Percentiles rank a stretch among this genome's conserved stretches.
phyloP scores from a whole-genome alignment of 2,888 invertebrate genomes.

The Callinectes sapidus region DNA sequence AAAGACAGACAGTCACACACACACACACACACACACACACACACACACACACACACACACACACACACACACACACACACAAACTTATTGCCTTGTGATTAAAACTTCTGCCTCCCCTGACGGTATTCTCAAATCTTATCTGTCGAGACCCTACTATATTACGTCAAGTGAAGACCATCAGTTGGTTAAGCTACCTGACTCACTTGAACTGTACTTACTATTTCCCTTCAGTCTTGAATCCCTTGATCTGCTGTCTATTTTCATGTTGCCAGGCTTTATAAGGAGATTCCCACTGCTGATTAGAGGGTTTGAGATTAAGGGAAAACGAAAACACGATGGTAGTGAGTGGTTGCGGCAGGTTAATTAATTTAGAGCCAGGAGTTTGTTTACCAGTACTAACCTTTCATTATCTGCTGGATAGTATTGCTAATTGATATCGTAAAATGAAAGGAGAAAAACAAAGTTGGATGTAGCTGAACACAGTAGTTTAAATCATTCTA shows the following conservation, averaged over 20 bases:
- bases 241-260: too few species aligned
- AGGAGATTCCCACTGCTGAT: too few species aligned
- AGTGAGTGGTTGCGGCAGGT: too few species aligned
- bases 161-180: too few species aligned
- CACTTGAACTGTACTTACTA: too few species aligned
- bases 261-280: too few species aligned
- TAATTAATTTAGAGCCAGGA: too few species aligned
- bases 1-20: not conserved
- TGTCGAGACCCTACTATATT: not conserved
- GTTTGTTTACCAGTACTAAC: not conserved
- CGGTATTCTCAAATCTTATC: not conserved
- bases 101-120: not conserved
- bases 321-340: too few species aligned
- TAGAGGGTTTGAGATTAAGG: too few species aligned
- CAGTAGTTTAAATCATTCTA: not conserved
- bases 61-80: conserved; percentile 16
- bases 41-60: conserved; percentile 20
- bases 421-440: not conserved
- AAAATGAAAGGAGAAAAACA: not conserved
- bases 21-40: conserved; percentile 20
- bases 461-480: not conserved
- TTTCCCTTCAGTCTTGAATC: too few species aligned
- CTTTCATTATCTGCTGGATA: not conserved
- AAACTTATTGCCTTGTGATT: not conserved
- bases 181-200: too few species aligned